phyloP scores from a whole-genome alignment of 37 sponge, comb jelly and placozoan genomes.

The Cladorhizidae sp. region DNA sequence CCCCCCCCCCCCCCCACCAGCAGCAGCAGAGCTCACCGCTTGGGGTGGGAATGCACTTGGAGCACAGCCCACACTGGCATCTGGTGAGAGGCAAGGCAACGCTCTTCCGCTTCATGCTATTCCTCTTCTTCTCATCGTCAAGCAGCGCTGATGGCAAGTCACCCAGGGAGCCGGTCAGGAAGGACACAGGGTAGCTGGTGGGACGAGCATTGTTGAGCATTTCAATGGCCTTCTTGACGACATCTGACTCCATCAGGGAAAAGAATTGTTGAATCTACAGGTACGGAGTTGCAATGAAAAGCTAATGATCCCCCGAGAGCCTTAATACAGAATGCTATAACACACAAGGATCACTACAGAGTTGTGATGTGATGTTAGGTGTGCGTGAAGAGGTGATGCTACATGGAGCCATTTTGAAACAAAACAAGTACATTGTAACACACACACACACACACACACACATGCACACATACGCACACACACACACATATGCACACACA shows the following conservation, averaged over 20 bases:
- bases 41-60: conserved; percentile 49
- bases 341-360: no score
- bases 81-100: neutral
- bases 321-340: no score
- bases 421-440: no score
- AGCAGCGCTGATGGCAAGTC: neutral
- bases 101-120: conserved; percentile 24
- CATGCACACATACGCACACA: neutral
- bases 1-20: no score
- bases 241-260: conserved; percentile 32
- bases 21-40: conserved; percentile 32
- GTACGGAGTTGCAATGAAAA: no score
- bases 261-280: conserved; percentile 64
- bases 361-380: no score
- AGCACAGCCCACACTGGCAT: conserved; percentile 50
- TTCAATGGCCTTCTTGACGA: conserved; percentile 52
- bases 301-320: no score
- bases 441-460: no score
- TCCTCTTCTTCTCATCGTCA: neutral
- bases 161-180: neutral
- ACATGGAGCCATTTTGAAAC: no score
- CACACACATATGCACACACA: neutral
- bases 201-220: conserved; percentile 43
- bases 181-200: neutral
- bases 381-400: no score